Percentiles rank a stretch among this genome's conserved stretches.
Conservation (phyloP, 2,888 invertebrate species). For the Cerceris rybyensis region DNA sequence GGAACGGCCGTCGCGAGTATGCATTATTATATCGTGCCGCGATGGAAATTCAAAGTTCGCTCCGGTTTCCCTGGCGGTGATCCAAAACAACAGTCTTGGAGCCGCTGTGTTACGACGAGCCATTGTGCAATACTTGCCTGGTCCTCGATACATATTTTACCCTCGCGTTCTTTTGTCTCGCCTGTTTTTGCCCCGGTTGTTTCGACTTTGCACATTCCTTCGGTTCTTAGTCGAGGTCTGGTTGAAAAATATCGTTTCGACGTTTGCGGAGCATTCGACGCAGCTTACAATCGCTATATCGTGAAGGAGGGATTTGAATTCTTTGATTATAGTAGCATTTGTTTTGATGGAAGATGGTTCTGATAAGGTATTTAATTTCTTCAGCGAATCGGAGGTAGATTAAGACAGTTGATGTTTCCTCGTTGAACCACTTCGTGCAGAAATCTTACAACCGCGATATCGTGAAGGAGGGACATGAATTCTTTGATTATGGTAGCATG, state of each 20-base stretch:
- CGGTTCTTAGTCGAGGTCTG: not conserved
- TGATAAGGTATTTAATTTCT: no score
- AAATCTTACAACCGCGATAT: no score
- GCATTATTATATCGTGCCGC: conserved; percentile 61
- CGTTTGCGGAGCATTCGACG: not conserved
- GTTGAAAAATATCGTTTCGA: not conserved
- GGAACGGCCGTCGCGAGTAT: not conserved
- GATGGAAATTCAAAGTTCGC: conserved; percentile 58
- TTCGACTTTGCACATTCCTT: not conserved
- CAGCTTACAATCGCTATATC: no score
- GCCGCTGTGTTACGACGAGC: conserved; percentile 62
- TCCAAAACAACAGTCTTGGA: conserved; percentile 59
- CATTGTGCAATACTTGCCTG: conserved; percentile 68
- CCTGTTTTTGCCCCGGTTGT: not conserved
- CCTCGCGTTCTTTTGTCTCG: conserved; percentile 25
- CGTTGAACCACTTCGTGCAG: no score
- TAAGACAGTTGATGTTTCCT: no score
- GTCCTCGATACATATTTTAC: conserved; percentile 56
- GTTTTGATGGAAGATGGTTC: no score
- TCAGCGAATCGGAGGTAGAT: no score
- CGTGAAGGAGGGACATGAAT: no score
- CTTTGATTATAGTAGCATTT: no score
- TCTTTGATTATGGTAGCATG: no score
- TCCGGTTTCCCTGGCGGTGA: conserved; percentile 51
- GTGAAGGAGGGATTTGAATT: no score